Evolutionary conservation across 2,888 invertebrate genomes (phyloP).

Genomic region (Hetaerina titia): DNA sequence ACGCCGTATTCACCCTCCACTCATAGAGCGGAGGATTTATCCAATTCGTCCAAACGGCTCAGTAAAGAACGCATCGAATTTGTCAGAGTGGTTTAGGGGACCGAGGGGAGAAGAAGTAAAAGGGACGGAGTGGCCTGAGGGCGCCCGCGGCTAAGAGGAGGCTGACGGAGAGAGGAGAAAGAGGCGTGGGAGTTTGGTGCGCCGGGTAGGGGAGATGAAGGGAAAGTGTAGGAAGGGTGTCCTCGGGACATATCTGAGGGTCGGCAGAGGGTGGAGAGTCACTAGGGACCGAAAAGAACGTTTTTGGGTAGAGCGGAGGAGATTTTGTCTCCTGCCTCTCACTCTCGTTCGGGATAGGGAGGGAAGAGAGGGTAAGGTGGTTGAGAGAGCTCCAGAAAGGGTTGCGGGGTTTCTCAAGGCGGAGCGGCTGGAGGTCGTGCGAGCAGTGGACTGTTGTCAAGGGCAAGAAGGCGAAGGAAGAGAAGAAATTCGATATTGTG

Average conservation of each 20-base stretch:
- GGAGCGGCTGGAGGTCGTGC: not conserved
- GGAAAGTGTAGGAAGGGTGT: too few species aligned
- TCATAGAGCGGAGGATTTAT: not conserved
- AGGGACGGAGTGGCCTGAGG: not conserved
- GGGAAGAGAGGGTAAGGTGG: not conserved
- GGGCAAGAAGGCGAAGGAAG: not conserved
- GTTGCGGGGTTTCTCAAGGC: not conserved
- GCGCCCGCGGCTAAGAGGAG: not conserved
- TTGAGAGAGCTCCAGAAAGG: not conserved
- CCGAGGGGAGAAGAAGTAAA: too few species aligned
- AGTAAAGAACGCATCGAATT: not conserved
- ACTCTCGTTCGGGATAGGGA: not conserved
- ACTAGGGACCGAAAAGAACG: not conserved
- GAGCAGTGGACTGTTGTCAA: not conserved
- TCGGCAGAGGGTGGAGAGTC: too few species aligned
- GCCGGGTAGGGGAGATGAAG: too few species aligned
- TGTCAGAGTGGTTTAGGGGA: too few species aligned
- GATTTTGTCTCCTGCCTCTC: not conserved
- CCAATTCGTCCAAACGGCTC: not conserved
- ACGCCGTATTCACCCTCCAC: too few species aligned
- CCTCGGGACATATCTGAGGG: too few species aligned
- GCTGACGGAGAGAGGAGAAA: not conserved
- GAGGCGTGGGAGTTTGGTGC: not conserved
- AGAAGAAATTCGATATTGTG: not conserved
- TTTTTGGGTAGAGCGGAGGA: not conserved